Evolutionary conservation across 2,113 vertebrate species (phyloP), one percentile per base, ranked within the genome.

Genomic region (Burhinus oedicnemus): DNA sequence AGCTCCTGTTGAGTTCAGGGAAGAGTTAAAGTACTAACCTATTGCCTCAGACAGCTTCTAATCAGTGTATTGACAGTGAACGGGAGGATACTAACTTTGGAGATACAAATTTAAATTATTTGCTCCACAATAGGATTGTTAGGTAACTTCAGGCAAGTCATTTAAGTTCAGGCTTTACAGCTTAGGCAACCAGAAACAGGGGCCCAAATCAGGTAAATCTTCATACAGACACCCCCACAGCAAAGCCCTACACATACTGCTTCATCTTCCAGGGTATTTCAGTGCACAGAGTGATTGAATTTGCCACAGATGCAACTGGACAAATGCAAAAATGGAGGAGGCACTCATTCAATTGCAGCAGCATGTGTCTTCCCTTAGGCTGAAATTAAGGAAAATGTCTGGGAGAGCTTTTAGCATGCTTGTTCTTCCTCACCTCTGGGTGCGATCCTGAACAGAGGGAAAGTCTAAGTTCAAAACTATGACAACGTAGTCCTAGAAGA

Each of bases 31-130:
- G 58, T 16, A 71, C 66, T 65, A 25, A 29, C 14, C 38, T 8
- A 3, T 4, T 21, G 44, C 72, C 75, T 77, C 70, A 69, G 36
- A 77, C 32, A 62, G 40, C 47, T 69, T 23, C 76, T 32, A 17
- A 58, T 60, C 83, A 12, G 19, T 4, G 51, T 36, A 74, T 15
- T 0, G 0, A n/a, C 55, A 27, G 25, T 5, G 2, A 74, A 10
- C 8, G 13, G 83, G 22, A 42, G 45, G 36, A 11, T 36, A 23
- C 17, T 21, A 6, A 20, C 64, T 66, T 57, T 7, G 62, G 58
- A 70, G 27, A 36, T 11, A 57, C 0, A 44, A 23, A 25, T 42
- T 83, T 12, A 49, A 74, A 61, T 72, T 44, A 58, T 84, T 70
- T 71, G 32, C 18, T 72, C 26, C n/a, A 29, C 68, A 45, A 32